Percentiles rank a stretch among this genome's conserved stretches.
These are phyloP conservation scores for Drosophila repletoides DNA, from an alignment of 1,140 invertebrate species.

Conservation along the genomic window DNA sequence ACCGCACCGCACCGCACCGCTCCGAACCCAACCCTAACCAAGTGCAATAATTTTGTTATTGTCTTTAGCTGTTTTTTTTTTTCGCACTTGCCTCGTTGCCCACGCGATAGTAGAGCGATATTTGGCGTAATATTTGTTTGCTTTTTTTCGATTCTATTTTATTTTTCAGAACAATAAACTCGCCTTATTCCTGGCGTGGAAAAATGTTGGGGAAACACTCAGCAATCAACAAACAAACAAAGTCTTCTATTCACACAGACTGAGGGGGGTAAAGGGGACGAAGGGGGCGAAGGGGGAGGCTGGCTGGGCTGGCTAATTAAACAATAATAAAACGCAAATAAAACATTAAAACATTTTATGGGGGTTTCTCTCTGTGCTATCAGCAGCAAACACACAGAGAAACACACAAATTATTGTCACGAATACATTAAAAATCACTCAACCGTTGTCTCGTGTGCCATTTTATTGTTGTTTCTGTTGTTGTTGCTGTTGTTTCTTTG, in stretches of 20 bases:
- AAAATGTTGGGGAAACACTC: not conserved
- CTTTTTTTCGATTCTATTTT: not conserved
- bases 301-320: slow-evolving; percentile 50
- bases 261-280: too few species aligned
- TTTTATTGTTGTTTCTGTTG: slow-evolving; percentile 29
- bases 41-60: slow-evolving; percentile 15
- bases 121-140: slow-evolving; percentile 7
- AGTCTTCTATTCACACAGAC: slow-evolving; percentile 53
- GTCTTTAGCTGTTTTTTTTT: slow-evolving; percentile 3
- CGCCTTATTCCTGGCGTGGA: slow-evolving; percentile 25
- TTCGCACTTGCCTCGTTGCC: slow-evolving; percentile 25
- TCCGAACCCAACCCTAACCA: not conserved
- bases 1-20: too few species aligned
- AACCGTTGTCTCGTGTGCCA: slow-evolving; percentile 73
- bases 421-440: slow-evolving; percentile 78
- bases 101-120: slow-evolving; percentile 7
- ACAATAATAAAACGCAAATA: slow-evolving; percentile 78
- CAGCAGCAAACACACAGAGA: slow-evolving; percentile 17
- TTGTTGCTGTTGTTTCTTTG: not conserved
- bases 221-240: slow-evolving; percentile 46
- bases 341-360: slow-evolving; percentile 71
- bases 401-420: slow-evolving; percentile 67
- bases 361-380: slow-evolving; percentile 36
- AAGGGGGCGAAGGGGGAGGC: too few species aligned
- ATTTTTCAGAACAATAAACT: slow-evolving; percentile 63